phyloP scores from a whole-genome alignment of 2,113 vertebrate species.

The Hipposideros armiger region DNA sequence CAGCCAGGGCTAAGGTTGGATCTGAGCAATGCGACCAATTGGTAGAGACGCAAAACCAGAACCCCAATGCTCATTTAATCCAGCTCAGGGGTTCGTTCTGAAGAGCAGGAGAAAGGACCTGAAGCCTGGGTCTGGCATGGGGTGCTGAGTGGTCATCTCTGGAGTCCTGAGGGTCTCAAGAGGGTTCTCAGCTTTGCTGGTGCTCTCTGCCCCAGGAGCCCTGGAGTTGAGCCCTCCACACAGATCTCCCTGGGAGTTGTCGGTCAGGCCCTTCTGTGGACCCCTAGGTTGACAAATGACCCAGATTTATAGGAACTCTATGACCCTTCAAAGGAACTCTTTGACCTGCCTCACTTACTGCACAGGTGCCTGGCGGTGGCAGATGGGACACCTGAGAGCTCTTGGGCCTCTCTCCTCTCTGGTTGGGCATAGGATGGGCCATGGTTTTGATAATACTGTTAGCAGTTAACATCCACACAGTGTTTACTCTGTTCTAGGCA shows the following conservation, averaged over 20 bases:
- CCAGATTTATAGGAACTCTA: neutral
- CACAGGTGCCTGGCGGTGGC: neutral
- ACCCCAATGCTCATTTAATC: neutral
- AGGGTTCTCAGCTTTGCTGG: neutral
- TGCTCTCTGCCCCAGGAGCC: neutral
- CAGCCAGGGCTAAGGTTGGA: neutral
- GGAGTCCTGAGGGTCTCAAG: neutral
- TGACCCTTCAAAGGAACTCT: neutral
- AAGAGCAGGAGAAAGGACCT: neutral
- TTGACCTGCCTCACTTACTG: neutral
- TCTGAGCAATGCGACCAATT: neutral
- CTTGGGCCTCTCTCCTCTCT: neutral
- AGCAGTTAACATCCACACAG: neutral
- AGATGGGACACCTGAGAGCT: neutral
- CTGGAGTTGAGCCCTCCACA: neutral
- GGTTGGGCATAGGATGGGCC: neutral
- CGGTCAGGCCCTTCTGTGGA: neutral
- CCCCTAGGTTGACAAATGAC: neutral
- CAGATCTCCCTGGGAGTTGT: neutral
- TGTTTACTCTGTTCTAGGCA: neutral
- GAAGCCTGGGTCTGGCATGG: neutral
- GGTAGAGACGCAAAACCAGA: neutral
- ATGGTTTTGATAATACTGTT: neutral
- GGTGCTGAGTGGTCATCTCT: neutral
- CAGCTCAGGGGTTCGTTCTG: neutral